These are phyloP conservation scores for Coreius guichenoti DNA, from an alignment of 2,797 vertebrate genomes.

Conservation along the genomic window DNA sequence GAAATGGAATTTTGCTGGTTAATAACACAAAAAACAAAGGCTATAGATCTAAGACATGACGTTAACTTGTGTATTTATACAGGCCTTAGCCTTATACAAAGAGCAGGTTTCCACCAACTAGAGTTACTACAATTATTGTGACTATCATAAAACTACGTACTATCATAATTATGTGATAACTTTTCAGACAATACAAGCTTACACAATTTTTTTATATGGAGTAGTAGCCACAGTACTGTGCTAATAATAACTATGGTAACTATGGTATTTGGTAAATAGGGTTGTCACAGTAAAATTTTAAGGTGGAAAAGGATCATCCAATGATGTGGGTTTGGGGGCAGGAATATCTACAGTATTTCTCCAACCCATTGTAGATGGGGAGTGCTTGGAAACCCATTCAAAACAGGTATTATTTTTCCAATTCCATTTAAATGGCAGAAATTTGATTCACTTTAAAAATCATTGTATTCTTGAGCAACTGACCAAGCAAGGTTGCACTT, in stretches of 20 bases:
- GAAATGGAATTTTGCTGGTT: constrained; percentile 60
- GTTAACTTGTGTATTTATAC: not conserved
- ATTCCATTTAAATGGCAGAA: not conserved
- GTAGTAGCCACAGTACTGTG: not conserved
- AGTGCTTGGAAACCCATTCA: not conserved
- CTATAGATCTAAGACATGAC: constrained; percentile 41
- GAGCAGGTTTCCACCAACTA: not conserved
- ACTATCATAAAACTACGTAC: not conserved
- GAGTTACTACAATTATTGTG: not conserved
- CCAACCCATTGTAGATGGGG: not conserved
- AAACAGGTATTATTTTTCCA: not conserved
- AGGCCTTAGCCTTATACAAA: constrained; percentile 58
- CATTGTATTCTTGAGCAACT: not conserved
- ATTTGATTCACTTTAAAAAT: not conserved
- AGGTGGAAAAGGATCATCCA: not conserved
- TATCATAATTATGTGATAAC: not conserved
- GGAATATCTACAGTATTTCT: not conserved
- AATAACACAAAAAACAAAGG: constrained; percentile 55
- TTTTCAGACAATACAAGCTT: not conserved
- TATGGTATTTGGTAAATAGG: not conserved
- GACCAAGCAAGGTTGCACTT: not conserved
- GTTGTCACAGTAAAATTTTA: not conserved
- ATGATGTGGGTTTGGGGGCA: not conserved
- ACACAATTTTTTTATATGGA: not conserved
- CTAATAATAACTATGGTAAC: not conserved